Conservation (phyloP, 2,888 invertebrate species). For the Agrotis segetum region DNA sequence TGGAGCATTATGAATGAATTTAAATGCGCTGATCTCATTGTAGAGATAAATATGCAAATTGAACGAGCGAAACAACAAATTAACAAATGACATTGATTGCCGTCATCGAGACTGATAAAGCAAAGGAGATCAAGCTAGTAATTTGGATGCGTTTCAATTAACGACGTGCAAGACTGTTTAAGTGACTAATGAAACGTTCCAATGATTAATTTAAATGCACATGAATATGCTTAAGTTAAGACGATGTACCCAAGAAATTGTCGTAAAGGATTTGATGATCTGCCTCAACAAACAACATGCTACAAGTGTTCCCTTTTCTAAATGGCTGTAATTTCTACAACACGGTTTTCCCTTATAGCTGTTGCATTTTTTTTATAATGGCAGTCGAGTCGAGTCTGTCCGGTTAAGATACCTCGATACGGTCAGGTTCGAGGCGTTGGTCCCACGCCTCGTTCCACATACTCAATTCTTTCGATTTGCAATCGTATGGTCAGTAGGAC, state of each 20-base stretch:
- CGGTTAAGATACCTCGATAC: slow-evolving; percentile 89
- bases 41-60: slow-evolving; percentile 59
- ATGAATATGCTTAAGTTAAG: slow-evolving; percentile 77
- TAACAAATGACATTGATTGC: slow-evolving; percentile 57
- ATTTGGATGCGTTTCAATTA: slow-evolving; percentile 87
- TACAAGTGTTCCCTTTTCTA: slow-evolving; percentile 68
- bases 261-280: slow-evolving; percentile 53
- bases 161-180: slow-evolving; percentile 80
- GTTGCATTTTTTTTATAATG: slow-evolving; percentile 78
- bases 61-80: slow-evolving; percentile 46
- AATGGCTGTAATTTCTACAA: slow-evolving; percentile 74
- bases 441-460: slow-evolving; percentile 87
- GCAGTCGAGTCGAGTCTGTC: slow-evolving; percentile 83
- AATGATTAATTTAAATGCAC: slow-evolving; percentile 87
- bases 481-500: slow-evolving; percentile 74
- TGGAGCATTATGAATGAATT: slow-evolving; percentile 60
- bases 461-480: slow-evolving; percentile 77
- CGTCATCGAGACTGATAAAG: slow-evolving; percentile 55
- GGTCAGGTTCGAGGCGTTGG: slow-evolving; percentile 86
- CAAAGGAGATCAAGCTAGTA: slow-evolving; percentile 70
- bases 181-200: slow-evolving; percentile 86
- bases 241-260: slow-evolving; percentile 53
- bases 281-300: slow-evolving; percentile 45
- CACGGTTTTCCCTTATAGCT: slow-evolving; percentile 77
- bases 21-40: slow-evolving; percentile 47